Conservation (phyloP, 1,140 invertebrate genomes). For the Elymnias hypermnestra region DNA sequence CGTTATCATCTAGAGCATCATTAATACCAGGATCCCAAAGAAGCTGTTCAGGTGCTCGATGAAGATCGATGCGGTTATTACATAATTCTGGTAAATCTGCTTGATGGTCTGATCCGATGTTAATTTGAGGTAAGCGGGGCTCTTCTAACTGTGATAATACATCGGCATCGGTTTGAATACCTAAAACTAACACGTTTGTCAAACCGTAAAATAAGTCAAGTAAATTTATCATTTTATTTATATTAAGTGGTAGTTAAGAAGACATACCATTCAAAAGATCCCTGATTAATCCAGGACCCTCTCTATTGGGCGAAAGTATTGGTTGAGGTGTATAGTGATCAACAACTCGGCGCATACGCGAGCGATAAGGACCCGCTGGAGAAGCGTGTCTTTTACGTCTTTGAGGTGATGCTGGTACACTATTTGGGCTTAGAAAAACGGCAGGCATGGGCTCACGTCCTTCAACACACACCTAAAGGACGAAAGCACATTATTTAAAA, state of each 20-base stretch:
- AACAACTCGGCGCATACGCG: constrained; percentile 62
- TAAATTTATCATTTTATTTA: neutral
- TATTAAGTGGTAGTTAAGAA: neutral
- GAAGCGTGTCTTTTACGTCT: constrained; percentile 76
- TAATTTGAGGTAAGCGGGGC: constrained; percentile 79
- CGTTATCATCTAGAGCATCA: constrained; percentile 82
- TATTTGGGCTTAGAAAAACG: constrained; percentile 86
- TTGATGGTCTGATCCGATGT: constrained; percentile 93
- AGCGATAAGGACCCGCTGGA: constrained; percentile 59
- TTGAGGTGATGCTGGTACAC: constrained; percentile 79
- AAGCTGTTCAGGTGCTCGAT: constrained; percentile 81
- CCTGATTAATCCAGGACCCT: constrained; percentile 90
- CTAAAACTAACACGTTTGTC: constrained; percentile 25
- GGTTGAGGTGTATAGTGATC: constrained; percentile 91
- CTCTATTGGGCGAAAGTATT: constrained; percentile 91
- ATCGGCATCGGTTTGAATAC: constrained; percentile 36
- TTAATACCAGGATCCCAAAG: constrained; percentile 91
- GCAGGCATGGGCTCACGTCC: constrained; percentile 72
- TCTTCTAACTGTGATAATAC: constrained; percentile 46
- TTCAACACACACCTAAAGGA: constrained; percentile 61
- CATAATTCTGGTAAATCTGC: constrained; percentile 83
- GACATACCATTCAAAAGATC: constrained; percentile 61
- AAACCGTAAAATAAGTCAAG: neutral
- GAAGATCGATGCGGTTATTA: constrained; percentile 70
- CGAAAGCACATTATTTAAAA: constrained; percentile 12